Conservation (phyloP, 2,113 vertebrate genomes). For the Oncorhynchus nerka region DNA sequence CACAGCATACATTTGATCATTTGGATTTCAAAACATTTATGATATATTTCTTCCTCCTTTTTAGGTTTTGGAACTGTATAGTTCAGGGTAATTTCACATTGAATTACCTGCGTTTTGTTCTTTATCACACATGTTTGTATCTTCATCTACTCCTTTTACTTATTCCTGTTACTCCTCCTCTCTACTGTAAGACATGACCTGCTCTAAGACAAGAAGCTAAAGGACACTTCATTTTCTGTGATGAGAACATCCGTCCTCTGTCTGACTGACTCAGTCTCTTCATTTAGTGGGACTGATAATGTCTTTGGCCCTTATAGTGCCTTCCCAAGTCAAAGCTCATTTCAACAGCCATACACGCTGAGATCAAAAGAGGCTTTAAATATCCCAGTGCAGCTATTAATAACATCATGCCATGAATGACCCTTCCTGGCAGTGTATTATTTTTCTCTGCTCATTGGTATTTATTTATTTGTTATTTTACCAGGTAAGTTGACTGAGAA, state of each 20-base stretch:
- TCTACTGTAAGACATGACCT: no score
- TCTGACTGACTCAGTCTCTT: background rate
- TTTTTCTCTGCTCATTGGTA: constrained; percentile 27
- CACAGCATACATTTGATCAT: background rate
- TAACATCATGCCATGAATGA: constrained; percentile 37
- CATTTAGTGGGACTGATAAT: background rate
- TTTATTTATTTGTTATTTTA: no score
- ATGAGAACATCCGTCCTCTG: background rate
- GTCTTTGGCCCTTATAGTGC: background rate
- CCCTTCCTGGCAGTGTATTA: constrained; percentile 36
- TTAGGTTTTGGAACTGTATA: background rate
- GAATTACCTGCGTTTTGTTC: background rate
- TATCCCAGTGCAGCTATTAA: constrained; percentile 45
- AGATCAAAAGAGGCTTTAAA: constrained; percentile 60
- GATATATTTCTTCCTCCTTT: background rate
- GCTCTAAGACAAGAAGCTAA: constrained; percentile 44
- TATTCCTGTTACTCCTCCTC: background rate
- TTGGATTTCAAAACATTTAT: background rate
- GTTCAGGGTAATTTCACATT: background rate
- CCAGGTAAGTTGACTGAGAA: no score
- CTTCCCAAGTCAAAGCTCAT: constrained; percentile 30
- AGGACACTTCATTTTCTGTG: constrained; percentile 33
- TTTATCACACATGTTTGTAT: background rate
- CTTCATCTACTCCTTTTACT: background rate
- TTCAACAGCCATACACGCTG: constrained; percentile 22